Conservation (phyloP, 2,888 invertebrate species). For the Heliconius ethilla region DNA sequence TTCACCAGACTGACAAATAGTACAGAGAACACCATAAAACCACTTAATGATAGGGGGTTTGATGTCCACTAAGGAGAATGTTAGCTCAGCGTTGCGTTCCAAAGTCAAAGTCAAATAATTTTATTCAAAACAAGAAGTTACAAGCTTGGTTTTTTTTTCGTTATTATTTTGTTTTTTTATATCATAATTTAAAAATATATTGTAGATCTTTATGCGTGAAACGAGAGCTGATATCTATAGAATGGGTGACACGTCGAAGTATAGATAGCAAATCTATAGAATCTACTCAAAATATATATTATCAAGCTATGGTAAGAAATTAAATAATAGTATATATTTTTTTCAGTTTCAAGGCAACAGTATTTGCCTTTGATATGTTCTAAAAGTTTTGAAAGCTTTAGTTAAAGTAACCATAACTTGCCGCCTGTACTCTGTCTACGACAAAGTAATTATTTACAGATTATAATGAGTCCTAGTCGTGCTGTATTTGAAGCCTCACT, state of each 20-base stretch:
- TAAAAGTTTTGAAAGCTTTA: too few species aligned
- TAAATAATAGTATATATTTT: constrained; percentile 15
- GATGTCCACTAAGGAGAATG: too few species aligned
- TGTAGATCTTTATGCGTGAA: constrained; percentile 24
- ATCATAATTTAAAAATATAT: background rate
- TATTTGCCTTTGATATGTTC: background rate
- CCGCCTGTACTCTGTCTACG: too few species aligned
- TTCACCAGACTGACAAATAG: too few species aligned
- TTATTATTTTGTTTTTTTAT: background rate
- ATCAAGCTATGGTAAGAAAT: constrained; percentile 50
- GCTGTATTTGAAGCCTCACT: constrained; percentile 92
- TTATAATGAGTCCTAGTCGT: constrained; percentile 85
- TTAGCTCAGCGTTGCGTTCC: too few species aligned
- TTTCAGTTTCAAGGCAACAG: background rate
- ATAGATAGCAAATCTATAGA: constrained; percentile 32
- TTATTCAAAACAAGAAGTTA: too few species aligned
- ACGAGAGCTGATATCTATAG: constrained; percentile 44
- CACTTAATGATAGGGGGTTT: too few species aligned
- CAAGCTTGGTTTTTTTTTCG: too few species aligned
- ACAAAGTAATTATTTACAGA: constrained; percentile 40
- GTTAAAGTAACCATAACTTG: too few species aligned
- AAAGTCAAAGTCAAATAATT: too few species aligned
- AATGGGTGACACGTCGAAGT: constrained; percentile 48
- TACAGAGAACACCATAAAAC: too few species aligned
- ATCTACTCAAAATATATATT: constrained; percentile 43